phyloP scores from a whole-genome alignment of 2,113 vertebrate species.

The Corydoras sp. region DNA sequence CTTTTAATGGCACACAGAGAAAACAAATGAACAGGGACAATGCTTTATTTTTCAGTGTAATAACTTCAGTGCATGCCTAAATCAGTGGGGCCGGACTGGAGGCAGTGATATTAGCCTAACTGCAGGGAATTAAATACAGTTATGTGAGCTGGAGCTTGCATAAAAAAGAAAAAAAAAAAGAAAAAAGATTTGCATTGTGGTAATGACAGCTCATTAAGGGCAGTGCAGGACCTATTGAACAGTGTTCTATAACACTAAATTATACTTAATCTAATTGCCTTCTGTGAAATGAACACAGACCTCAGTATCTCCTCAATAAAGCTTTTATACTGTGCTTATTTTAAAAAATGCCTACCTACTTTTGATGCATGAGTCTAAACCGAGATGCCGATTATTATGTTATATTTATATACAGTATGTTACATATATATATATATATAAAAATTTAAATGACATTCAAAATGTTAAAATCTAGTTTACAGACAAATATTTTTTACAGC shows the following conservation, averaged over 20 bases:
- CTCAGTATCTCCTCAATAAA: no score
- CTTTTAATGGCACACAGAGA: slow-evolving; percentile 79
- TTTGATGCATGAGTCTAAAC: no score
- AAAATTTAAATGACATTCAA: no score
- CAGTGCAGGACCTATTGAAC: slow-evolving; percentile 44
- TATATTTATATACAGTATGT: no score
- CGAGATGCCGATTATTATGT: no score
- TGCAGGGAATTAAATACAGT: slow-evolving; percentile 89
- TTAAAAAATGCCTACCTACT: no score
- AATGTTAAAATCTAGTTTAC: no score
- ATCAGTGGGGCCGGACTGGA: slow-evolving; percentile 82
- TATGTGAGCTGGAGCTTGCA: slow-evolving; percentile 47
- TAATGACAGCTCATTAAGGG: slow-evolving; percentile 49
- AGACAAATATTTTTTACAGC: no score
- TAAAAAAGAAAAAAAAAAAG: slow-evolving; percentile 6
- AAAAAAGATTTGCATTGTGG: slow-evolving; percentile 45
- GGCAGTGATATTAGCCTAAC: slow-evolving; percentile 78
- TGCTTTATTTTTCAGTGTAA: slow-evolving; percentile 87
- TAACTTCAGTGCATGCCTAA: slow-evolving; percentile 82
- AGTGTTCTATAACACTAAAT: slow-evolving; percentile 42
- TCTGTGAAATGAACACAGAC: slow-evolving; percentile 9
- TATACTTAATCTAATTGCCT: slow-evolving; percentile 42
- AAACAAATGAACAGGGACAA: slow-evolving; percentile 79
- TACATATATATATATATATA: no score
- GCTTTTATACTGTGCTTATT: no score